Conservation (phyloP, 2,888 invertebrate genomes). For the Nysson spinosus region DNA sequence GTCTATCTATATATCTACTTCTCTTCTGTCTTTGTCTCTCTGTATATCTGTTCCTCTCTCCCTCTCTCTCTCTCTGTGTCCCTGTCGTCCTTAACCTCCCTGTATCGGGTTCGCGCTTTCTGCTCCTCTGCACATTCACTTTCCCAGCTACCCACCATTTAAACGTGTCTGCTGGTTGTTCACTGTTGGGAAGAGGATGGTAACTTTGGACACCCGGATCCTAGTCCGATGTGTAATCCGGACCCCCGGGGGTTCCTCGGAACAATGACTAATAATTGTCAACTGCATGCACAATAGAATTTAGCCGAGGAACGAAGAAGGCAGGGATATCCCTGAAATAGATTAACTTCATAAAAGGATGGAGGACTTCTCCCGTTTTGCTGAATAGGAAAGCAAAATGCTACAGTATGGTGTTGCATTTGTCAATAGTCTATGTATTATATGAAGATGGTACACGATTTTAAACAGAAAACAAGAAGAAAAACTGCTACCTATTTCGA, state of each 20-base stretch:
- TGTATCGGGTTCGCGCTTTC: neutral
- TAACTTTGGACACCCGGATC: conserved; percentile 30
- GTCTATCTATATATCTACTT: neutral
- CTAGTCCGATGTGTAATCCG: conserved; percentile 65
- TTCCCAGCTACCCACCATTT: neutral
- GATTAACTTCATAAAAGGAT: no score
- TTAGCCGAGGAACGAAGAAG: conserved; percentile 20
- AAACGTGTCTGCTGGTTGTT: conserved; percentile 13
- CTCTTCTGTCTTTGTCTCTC: neutral
- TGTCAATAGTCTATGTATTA: no score
- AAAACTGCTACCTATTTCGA: no score
- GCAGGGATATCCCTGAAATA: conserved; percentile 12
- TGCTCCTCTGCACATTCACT: conserved; percentile 11
- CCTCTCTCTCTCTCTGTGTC: neutral
- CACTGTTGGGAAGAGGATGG: conserved; percentile 14
- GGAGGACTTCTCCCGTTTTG: no score
- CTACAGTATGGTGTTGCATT: no score
- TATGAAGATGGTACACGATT: no score
- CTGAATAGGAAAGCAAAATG: no score
- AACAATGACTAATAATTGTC: conserved; percentile 75
- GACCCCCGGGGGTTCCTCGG: conserved; percentile 67
- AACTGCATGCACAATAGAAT: conserved; percentile 54
- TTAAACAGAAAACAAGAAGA: no score
- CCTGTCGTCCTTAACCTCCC: neutral
- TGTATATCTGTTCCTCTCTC: neutral